phyloP scores from a whole-genome alignment of 2,888 invertebrate genomes.

The Bombylius major region DNA sequence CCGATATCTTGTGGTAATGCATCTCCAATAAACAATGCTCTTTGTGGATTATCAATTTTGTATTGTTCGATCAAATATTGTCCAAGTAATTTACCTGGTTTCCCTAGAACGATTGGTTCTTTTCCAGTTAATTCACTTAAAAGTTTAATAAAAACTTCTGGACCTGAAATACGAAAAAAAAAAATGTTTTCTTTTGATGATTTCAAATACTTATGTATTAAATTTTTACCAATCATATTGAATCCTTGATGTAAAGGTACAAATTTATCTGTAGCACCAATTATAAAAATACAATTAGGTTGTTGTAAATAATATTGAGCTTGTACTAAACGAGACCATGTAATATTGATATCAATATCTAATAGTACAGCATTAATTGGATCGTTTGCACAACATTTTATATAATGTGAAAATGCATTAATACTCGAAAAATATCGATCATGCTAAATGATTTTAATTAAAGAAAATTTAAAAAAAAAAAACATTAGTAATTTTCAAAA shows the following conservation, averaged over 20 bases:
- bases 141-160: constrained; percentile 21
- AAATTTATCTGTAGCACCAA: constrained; percentile 30
- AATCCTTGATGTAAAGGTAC: constrained; percentile 24
- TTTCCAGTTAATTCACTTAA: constrained; percentile 26
- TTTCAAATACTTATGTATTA: not conserved
- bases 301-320: constrained; percentile 34
- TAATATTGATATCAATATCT: constrained; percentile 36
- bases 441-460: not conserved
- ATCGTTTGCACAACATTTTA: constrained; percentile 15
- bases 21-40: constrained; percentile 74
- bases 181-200: too few species aligned
- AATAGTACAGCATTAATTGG: constrained; percentile 38
- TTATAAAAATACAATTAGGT: constrained; percentile 33
- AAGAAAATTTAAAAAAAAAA: too few species aligned
- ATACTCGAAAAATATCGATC: not conserved
- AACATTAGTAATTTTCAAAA: too few species aligned
- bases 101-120: constrained; percentile 33
- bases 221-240: constrained; percentile 21
- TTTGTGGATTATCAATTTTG: constrained; percentile 43
- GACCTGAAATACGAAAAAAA: constrained; percentile 3
- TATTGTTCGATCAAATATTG: constrained; percentile 29
- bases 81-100: constrained; percentile 35
- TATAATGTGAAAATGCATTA: constrained; percentile 10
- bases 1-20: constrained; percentile 67
- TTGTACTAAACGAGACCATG: constrained; percentile 34